Evolutionary conservation across 2,888 invertebrate species (phyloP), one percentile per base, ranked within the genome.

Genomic region (Lamellibrachia satsuma): DNA sequence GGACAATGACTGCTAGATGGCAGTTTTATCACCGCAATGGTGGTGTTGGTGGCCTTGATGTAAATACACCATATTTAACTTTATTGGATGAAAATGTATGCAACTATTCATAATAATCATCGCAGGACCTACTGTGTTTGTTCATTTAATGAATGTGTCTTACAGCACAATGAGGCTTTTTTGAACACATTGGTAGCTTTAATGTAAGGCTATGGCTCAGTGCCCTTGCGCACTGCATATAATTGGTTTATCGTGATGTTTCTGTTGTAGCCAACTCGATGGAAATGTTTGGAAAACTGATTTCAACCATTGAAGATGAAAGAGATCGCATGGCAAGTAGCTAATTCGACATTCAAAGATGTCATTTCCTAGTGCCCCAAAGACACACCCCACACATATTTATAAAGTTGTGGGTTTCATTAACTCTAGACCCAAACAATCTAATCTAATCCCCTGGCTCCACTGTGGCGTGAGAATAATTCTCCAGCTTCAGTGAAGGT

Each of bases 291-390:
- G 98, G 98, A 94, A 97, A 98, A 96, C 98, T 99, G 96, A 98
- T 99, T 95, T 97, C 98, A 95, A 98, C 98, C 96, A 98, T 99
- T 95, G 99, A 99, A 97, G 99, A 99, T 97, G 99, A 99, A 97
- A 97, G 99, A 94, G 98, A 98, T 96, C 98, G 98, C 97, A 99
- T 99, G 98, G 99, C 99, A 97, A 97, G 75, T 75, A 75, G 75
- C 75, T 75, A 15, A 6, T 75, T 75, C 75, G n/a, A 11, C 2
- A 75, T 0, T 75, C 15, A 75, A 22, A 75, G 75, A 2, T 75
- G 60, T 15, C 15, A 22, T 75, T 75, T 75, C 75, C 15, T 15
- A 0, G 11, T 60, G 15, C 60, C 60, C 60, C 8, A 15, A 11
- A 6, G 75, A 22, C n/a, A n/a, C n/a, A n/a, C n/a, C n/a, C n/a